Evolutionary conservation across 2,888 invertebrate species (phyloP), one percentile per base, ranked within the genome.

Genomic region (Pelosia muscerda): DNA sequence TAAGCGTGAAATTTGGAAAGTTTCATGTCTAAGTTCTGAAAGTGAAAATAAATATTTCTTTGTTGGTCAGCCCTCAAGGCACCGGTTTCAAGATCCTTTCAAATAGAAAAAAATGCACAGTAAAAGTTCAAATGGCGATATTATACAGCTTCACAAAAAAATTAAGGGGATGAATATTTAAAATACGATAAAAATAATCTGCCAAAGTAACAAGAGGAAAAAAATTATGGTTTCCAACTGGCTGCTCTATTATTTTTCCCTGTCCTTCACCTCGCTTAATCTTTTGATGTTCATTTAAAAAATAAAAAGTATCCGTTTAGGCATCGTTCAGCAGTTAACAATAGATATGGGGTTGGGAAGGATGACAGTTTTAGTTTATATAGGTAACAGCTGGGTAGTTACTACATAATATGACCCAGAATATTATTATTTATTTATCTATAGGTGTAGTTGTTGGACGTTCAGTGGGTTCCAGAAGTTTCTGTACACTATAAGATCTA

Each of bases 161-260:
- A 68, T 72, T 63, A 28, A 59, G 60, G 42, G 54, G 55, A 56
- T 60, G 67, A 68, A 72, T 74, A 73, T 75, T 77, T 69, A 75
- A 78, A 75, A 74, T 69, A 71, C 71, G 77, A 79, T 75, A 81
- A 75, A 82, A 81, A 78, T 78, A 77, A 81, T 74, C 67, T 69
- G 68, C 38, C 66, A 72, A 49, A 71, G 72, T 76, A 78, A 80
- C 79, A 81, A 78, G 73, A 72, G 79, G 77, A 77, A 81, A 75
- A 81, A 83, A 83, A 81, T 81, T 82, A 83, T 81, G 72, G 77
- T 74, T 86, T 87, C 83, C 86, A 78, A 83, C 81, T 78, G 83
- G 72, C 70, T 81, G 81, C 73, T 68, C 72, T 65, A 61, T 71
- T 68, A n/a, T 54, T 63, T 81, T 73, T 70, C 70, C 77, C 71